These are phyloP conservation scores for Xestia ashworthii DNA, from an alignment of 2,888 invertebrate species.

Conservation along the genomic window DNA sequence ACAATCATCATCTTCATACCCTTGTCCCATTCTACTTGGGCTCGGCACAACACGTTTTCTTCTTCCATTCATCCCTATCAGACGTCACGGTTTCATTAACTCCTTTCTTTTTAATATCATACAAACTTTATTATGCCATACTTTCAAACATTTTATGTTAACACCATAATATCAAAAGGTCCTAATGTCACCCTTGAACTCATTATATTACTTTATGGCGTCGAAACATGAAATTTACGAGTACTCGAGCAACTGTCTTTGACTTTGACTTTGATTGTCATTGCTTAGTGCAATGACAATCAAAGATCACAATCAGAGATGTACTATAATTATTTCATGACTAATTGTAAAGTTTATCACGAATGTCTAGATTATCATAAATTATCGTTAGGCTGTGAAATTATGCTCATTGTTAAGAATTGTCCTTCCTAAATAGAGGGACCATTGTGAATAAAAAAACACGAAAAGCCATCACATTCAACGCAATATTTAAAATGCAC, in stretches of 20 bases:
- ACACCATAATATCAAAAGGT: no score
- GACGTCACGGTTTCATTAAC: no score
- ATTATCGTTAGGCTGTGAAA: not conserved
- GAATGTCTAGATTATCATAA: not conserved
- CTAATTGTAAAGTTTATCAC: no score
- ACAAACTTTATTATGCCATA: no score
- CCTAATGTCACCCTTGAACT: conserved; percentile 6
- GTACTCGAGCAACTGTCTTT: conserved; percentile 19
- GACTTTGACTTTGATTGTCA: no score
- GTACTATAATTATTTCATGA: conserved; percentile 1
- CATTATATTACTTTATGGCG: conserved; percentile 37
- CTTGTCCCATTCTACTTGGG: no score
- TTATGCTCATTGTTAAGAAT: not conserved
- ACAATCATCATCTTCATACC: no score
- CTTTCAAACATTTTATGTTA: no score
- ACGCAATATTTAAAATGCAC: not conserved
- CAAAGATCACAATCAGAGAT: not conserved
- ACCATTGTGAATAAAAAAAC: not conserved
- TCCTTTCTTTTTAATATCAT: no score
- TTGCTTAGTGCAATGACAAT: no score
- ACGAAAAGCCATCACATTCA: not conserved
- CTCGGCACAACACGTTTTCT: no score
- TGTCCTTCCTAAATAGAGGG: not conserved
- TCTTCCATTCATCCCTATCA: no score
- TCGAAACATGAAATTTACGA: conserved; percentile 41